phyloP scores from a whole-genome alignment of 1,140 invertebrate species.

The Colletes gigas region DNA sequence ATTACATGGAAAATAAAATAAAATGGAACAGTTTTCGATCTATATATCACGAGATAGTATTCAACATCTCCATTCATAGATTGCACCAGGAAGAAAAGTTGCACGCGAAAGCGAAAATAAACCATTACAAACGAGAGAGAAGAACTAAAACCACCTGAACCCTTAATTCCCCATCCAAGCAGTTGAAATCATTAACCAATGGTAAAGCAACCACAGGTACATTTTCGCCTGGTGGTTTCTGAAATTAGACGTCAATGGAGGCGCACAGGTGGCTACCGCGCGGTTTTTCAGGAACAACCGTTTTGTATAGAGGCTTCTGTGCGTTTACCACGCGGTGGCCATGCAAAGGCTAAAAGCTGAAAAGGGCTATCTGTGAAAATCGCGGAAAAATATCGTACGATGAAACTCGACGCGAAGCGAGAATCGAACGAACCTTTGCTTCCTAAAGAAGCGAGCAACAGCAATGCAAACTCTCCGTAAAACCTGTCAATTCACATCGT shows the following conservation, averaged over 20 bases:
- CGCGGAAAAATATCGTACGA: conserved; percentile 15
- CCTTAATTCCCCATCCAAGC: neutral
- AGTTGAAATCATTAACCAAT: conserved; percentile 14
- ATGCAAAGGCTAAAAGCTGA: conserved; percentile 7
- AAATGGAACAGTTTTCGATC: too few relatives aligned
- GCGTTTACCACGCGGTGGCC: conserved; percentile 5
- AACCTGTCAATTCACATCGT: neutral
- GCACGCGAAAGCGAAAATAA: neutral
- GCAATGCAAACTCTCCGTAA: neutral
- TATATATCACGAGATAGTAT: neutral
- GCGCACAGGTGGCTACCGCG: conserved; percentile 19
- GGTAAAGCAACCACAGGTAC: conserved; percentile 27
- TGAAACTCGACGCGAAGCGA: conserved; percentile 9
- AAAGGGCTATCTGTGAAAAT: conserved; percentile 29
- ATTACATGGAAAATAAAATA: too few relatives aligned
- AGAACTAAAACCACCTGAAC: neutral
- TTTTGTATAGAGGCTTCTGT: neutral
- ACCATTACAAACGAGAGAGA: neutral
- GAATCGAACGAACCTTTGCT: neutral
- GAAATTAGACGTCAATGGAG: conserved; percentile 33
- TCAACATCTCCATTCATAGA: neutral
- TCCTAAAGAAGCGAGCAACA: neutral
- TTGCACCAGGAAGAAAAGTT: neutral
- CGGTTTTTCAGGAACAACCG: conserved; percentile 24
- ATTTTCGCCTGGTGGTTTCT: conserved; percentile 18